A percentile compares a stretch with the other conserved stretches of the same genome.
Evolutionary conservation across 2,797 vertebrate species (phyloP).

Genomic region (Nannoperca australis): DNA sequence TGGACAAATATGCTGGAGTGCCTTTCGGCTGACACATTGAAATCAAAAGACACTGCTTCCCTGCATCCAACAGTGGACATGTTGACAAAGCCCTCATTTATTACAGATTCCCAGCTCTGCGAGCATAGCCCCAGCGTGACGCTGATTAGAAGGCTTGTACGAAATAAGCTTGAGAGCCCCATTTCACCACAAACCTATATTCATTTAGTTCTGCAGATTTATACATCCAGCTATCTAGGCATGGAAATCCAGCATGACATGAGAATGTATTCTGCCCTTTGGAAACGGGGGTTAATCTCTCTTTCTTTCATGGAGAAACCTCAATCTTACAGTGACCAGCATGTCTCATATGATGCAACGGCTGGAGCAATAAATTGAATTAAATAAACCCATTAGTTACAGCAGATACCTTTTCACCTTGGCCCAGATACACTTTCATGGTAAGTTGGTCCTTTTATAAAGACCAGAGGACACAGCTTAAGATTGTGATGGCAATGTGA

Average conservation of each 20-base stretch:
- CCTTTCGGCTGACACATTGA: conserved; percentile 47
- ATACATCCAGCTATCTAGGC: conserved; percentile 73
- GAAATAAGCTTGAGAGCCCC: conserved; percentile 77
- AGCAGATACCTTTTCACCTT: conserved; percentile 84
- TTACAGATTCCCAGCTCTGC: conserved; percentile 69
- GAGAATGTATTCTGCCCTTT: conserved; percentile 78
- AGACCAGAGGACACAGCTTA: conserved; percentile 72
- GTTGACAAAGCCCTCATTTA: conserved; percentile 86
- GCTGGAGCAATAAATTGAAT: conserved; percentile 84
- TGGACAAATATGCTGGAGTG: conserved; percentile 38
- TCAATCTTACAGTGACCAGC: conserved; percentile 80
- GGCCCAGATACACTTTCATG: conserved; percentile 83
- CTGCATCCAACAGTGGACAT: conserved; percentile 73
- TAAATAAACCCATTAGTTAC: conserved; percentile 88
- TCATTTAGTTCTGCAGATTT: conserved; percentile 86
- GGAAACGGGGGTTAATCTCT: conserved; percentile 78
- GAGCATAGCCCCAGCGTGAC: conserved; percentile 71
- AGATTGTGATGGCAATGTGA: conserved; percentile 69
- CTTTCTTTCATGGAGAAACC: conserved; percentile 81
- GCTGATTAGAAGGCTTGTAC: conserved; percentile 81
- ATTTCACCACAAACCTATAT: conserved; percentile 81
- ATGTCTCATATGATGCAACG: conserved; percentile 75
- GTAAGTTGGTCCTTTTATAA: conserved; percentile 79
- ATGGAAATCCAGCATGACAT: conserved; percentile 81
- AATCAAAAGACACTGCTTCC: conserved; percentile 65